Conservation (phyloP, 2,113 vertebrate species). For the Taurulus bubalis region DNA sequence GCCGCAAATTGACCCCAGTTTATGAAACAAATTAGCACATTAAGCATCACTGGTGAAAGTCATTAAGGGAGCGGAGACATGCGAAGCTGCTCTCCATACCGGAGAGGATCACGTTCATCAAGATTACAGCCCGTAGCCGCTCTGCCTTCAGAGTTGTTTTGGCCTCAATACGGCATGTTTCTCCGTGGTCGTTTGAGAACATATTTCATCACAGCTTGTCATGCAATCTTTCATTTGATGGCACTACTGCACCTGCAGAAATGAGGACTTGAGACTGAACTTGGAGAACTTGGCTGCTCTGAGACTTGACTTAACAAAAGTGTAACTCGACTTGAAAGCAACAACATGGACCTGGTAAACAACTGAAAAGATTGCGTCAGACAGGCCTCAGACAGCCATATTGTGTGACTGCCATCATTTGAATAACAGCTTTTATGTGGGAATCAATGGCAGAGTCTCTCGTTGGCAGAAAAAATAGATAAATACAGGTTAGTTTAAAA, state of each 20-base stretch:
- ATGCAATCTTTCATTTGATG: not conserved
- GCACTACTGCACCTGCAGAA: not conserved
- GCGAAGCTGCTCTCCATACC: slow-evolving; percentile 18
- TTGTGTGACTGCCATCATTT: no score
- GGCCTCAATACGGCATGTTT: not conserved
- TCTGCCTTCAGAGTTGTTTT: not conserved
- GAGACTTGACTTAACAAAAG: not conserved
- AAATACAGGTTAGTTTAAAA: not conserved
- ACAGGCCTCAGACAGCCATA: not conserved
- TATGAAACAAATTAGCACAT: slow-evolving; percentile 62
- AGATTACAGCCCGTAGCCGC: slow-evolving; percentile 38
- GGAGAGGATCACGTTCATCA: slow-evolving; percentile 43
- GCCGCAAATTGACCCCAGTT: slow-evolving; percentile 62
- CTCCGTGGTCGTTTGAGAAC: not conserved
- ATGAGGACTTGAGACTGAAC: not conserved
- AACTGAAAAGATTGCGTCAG: not conserved
- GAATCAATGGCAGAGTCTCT: not conserved
- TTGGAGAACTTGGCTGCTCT: no score
- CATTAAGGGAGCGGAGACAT: slow-evolving; percentile 22
- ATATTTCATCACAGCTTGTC: not conserved
- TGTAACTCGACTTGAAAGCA: not conserved
- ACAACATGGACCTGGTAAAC: not conserved
- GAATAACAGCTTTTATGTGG: not conserved
- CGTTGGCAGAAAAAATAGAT: not conserved
- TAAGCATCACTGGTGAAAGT: slow-evolving; percentile 27